Conservation (phyloP, 2,797 vertebrate genomes). For the Rhinatrema bivittatum region DNA sequence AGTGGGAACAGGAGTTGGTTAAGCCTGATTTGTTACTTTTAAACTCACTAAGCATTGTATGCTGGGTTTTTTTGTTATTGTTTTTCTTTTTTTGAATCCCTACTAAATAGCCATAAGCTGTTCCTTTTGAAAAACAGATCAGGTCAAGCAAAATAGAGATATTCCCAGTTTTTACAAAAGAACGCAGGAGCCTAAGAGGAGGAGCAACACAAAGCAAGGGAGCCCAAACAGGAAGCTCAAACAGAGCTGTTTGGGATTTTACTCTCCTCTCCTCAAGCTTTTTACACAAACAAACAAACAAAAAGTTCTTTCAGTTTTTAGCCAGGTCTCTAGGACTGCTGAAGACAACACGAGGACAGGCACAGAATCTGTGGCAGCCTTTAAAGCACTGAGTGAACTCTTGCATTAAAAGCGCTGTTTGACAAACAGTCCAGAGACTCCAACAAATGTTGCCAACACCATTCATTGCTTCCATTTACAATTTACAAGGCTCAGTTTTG, state of each 20-base stretch:
- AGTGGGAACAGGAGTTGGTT: constrained; percentile 25
- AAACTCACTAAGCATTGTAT: constrained; percentile 15
- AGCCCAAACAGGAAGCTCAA: fast-evolving
- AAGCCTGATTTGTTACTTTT: constrained; percentile 37
- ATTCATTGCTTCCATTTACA: background rate
- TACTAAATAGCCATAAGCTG: constrained; percentile 5
- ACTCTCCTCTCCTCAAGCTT: background rate
- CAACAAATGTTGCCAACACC: background rate
- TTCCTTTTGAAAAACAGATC: constrained; percentile 5
- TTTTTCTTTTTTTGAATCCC: constrained; percentile 19
- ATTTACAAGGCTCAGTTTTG: constrained; percentile 7
- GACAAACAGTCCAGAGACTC: background rate
- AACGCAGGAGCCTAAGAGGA: background rate
- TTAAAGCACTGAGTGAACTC: no score
- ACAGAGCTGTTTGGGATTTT: background rate
- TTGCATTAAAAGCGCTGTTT: constrained; percentile 5
- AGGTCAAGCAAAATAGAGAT: background rate
- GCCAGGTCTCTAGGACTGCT: fast-evolving
- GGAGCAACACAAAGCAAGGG: background rate
- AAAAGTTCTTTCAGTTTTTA: background rate
- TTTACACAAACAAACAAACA: no score
- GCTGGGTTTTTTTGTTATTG: no score
- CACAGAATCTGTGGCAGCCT: no score
- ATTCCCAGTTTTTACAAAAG: background rate
- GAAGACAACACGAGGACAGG: no score